Percentiles rank a stretch among this genome's conserved stretches.
These are phyloP conservation scores for Orchesellides sinensis DNA, from an alignment of 2,888 invertebrate species.

Conservation along the genomic window DNA sequence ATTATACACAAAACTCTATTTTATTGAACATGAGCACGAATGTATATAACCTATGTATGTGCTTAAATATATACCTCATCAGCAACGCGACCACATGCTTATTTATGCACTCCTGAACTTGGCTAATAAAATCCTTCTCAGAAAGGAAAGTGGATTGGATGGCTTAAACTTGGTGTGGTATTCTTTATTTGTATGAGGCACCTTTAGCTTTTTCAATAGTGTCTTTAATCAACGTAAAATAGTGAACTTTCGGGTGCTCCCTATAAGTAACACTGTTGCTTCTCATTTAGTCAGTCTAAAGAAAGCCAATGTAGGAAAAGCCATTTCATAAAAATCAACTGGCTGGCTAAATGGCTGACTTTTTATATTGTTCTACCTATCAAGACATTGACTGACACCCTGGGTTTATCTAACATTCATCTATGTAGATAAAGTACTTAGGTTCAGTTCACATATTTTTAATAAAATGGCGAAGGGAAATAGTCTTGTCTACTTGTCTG, in stretches of 20 bases:
- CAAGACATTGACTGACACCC: conserved; percentile 44
- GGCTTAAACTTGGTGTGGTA: conserved; percentile 15
- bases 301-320: neutral
- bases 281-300: neutral
- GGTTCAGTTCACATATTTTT: conserved; percentile 29
- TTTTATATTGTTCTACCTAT: neutral
- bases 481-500: conserved; percentile 9
- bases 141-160: conserved; percentile 39
- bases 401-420: conserved; percentile 15
- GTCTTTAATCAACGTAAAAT: conserved; percentile 45
- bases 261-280: conserved; percentile 20
- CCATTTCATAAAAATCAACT: conserved; percentile 25
- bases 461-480: conserved; percentile 46
- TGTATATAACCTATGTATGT: neutral
- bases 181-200: conserved; percentile 27
- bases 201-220: conserved; percentile 5
- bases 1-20: conserved; percentile 1
- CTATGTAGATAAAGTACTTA: no score
- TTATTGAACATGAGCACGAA: neutral
- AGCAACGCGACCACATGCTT: no score
- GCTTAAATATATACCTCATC: neutral
- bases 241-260: conserved; percentile 1
- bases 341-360: conserved; percentile 13
- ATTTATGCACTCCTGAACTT: conserved; percentile 12
- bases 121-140: conserved; percentile 26